phyloP scores from a whole-genome alignment of 2,888 invertebrate species.

The Brachypterus glaber region DNA sequence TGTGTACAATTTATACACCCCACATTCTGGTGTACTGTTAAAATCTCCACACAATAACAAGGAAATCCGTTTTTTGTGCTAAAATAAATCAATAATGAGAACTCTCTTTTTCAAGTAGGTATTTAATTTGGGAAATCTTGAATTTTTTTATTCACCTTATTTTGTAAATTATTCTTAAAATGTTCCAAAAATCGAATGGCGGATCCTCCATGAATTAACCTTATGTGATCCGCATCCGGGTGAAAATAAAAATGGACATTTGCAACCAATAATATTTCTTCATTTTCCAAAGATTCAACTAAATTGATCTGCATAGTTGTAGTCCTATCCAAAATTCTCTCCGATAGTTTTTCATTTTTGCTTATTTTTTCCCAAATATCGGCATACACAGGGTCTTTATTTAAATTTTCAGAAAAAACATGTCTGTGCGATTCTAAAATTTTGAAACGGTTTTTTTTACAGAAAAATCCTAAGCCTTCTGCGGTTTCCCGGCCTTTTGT shows the following conservation, averaged over 20 bases:
- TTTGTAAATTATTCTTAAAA: constrained; percentile 41
- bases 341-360: constrained; percentile 47
- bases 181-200: constrained; percentile 60
- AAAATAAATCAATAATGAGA: constrained; percentile 7
- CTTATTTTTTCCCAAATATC: constrained; percentile 53
- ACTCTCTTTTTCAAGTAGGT: constrained; percentile 1
- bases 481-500: constrained; percentile 63
- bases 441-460: constrained; percentile 57
- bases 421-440: constrained; percentile 44
- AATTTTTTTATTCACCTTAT: constrained; percentile 32
- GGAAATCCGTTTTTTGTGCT: constrained; percentile 34
- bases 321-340: constrained; percentile 52
- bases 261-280: constrained; percentile 53
- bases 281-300: constrained; percentile 45
- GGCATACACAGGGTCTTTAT: constrained; percentile 43
- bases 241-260: constrained; percentile 94
- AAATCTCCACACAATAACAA: constrained; percentile 87
- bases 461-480: constrained; percentile 80
- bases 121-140: too few species aligned
- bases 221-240: constrained; percentile 81
- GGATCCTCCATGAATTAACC: constrained; percentile 74
- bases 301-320: constrained; percentile 56
- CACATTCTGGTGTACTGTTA: constrained; percentile 80
- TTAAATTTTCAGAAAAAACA: constrained; percentile 51
- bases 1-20: constrained; percentile 72